Evolutionary conservation across 1,140 invertebrate genomes (phyloP), one percentile per base, ranked within the genome.

Genomic region (Mycetomoellerius zeteki): DNA sequence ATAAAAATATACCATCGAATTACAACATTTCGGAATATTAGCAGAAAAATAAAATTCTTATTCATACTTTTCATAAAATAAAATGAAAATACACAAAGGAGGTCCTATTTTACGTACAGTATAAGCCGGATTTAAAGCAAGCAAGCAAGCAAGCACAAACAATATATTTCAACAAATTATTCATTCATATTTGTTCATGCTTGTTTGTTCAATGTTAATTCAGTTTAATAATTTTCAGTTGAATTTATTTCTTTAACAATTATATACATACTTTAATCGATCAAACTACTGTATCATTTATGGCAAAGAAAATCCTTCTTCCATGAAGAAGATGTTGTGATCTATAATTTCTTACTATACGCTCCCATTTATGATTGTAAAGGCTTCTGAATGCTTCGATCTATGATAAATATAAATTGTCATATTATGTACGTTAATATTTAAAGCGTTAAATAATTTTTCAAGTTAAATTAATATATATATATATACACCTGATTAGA

Each of bases 401-500:
- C 92, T 92, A 30, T 71, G 10, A 47, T 47, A 0, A 43, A 10
- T 33, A 50, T 27, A 43, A 43, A 43, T 43, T 43, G 12, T 50
- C 30, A 52, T 73, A 94, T 90, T 89, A 93, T 92, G 27, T 37
- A 65, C 3, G 6, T 14, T 0, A 37, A 16, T n/a, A 27, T 54
- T 47, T 12, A 1, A 12, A 21, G 0, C 8, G 12, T 2, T n/a
- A 24, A 14, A 27, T 56, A 30, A 16, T 33, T 33, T 52, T n/a
- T 14, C 47, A 60, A 43, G 1, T 50, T 47, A 82, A 30, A 94
- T 91, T 81, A 64, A 64, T 37, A 37, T 5, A 16, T 4, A 94
- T 62, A 77, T 76, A 76, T 14, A 87, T 88, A 86, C 87, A 98
- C 97, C 96, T 98, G 98, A 65, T 96, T 95, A 27, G 95, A 92